Conservation (phyloP, 2,888 invertebrate species). For the Ypsolopha scabrella region DNA sequence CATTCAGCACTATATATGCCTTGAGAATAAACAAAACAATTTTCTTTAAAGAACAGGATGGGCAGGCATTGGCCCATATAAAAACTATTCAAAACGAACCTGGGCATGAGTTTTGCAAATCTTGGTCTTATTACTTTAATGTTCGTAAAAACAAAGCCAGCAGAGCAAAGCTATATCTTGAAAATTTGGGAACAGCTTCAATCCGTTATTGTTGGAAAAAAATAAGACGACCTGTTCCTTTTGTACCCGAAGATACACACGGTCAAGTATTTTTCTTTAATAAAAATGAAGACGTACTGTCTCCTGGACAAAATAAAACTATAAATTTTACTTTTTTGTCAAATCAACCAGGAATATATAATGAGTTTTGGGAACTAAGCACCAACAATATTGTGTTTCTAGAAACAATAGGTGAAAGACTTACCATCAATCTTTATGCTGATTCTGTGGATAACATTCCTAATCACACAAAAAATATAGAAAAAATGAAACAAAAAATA, state of each 20-base stretch:
- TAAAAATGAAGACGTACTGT: conserved; percentile 63
- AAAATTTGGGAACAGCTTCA: conserved; percentile 63
- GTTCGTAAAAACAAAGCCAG: conserved; percentile 35
- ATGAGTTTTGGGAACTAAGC: conserved; percentile 61
- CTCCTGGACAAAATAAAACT: conserved; percentile 56
- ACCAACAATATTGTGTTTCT: conserved; percentile 51
- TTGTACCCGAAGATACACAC: conserved; percentile 33
- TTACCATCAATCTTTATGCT: conserved; percentile 39
- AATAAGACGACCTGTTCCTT: conserved; percentile 31
- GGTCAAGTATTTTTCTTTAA: conserved; percentile 67
- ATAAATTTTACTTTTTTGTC: conserved; percentile 61
- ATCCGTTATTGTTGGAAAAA: conserved; percentile 63
- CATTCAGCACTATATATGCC: conserved; percentile 29
- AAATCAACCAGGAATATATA: conserved; percentile 36
- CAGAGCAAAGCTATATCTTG: conserved; percentile 41
- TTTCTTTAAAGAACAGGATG: conserved; percentile 31
- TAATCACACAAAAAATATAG: conserved; percentile 20
- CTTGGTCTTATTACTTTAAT: conserved; percentile 58
- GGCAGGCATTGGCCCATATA: conserved; percentile 23
- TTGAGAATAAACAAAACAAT: conserved; percentile 48
- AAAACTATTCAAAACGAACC: conserved; percentile 22
- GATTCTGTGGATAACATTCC: conserved; percentile 37
- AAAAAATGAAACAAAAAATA: conserved; percentile 29
- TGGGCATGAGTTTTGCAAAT: conserved; percentile 33
- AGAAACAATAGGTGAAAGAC: conserved; percentile 28